Evolutionary conservation across 2,888 invertebrate genomes (phyloP).

Genomic region (Strigamia maritima): DNA sequence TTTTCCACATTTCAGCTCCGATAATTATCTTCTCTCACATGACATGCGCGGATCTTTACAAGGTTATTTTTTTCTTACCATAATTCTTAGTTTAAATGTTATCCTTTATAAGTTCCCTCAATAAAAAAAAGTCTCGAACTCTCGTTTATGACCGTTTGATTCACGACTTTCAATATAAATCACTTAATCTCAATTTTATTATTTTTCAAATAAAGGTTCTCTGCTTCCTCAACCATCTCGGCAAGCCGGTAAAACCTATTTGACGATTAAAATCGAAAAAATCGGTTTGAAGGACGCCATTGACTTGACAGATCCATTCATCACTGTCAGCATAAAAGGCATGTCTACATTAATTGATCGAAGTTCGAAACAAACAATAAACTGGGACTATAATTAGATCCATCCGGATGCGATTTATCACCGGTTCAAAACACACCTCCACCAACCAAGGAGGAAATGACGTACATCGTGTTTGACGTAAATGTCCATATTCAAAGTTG

Average conservation of each 20-base stretch:
- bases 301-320: neutral
- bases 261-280: slow-evolving; percentile 37
- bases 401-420: slow-evolving; percentile 24
- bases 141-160: no score
- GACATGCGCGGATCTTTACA: neutral
- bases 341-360: neutral
- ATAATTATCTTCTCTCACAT: neutral
- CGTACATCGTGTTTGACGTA: slow-evolving; percentile 29
- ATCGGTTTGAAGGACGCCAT: slow-evolving; percentile 37
- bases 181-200: neutral
- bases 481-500: slow-evolving; percentile 19
- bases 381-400: neutral
- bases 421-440: slow-evolving; percentile 35
- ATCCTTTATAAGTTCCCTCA: no score
- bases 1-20: neutral
- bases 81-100: neutral
- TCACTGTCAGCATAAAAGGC: slow-evolving; percentile 38
- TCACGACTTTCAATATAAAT: no score
- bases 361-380: neutral
- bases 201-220: neutral
- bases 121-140: no score
- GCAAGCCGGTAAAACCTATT: slow-evolving; percentile 36
- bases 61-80: neutral
- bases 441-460: neutral
- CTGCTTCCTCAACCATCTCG: slow-evolving; percentile 6